A percentile compares a stretch with the other conserved stretches of the same genome.
These are phyloP conservation scores for Adelosebastes latens DNA, from an alignment of 2,797 vertebrate species.

Conservation along the genomic window DNA sequence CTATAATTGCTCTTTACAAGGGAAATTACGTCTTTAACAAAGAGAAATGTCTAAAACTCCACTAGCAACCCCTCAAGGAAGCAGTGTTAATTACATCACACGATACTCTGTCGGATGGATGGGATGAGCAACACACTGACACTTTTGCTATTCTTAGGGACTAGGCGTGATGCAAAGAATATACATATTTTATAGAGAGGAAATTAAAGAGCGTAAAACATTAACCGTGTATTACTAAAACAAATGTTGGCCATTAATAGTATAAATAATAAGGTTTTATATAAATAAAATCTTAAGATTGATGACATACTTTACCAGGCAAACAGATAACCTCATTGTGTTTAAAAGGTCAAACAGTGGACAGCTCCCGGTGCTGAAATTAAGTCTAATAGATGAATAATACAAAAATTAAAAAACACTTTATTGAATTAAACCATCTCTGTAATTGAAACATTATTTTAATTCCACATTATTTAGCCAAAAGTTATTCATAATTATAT, in stretches of 20 bases:
- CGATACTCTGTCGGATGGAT: background rate
- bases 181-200: background rate
- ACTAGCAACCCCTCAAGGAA: background rate
- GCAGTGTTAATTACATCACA: background rate
- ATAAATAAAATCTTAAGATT: background rate
- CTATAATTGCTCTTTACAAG: background rate
- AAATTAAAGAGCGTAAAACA: background rate
- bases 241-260: background rate
- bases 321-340: background rate
- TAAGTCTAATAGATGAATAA: background rate
- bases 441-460: background rate
- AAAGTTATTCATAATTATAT: background rate
- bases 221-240: background rate
- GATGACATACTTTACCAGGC: too few species aligned
- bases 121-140: background rate
- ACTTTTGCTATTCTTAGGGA: background rate
- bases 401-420: background rate
- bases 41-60: background rate
- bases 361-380: background rate
- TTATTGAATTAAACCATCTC: background rate
- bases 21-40: background rate
- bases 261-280: background rate
- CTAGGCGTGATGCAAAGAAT: background rate
- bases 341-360: background rate
- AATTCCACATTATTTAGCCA: background rate